Evolutionary conservation across 2,113 vertebrate genomes (phyloP).

Genomic region (Phoxinus phoxinus): DNA sequence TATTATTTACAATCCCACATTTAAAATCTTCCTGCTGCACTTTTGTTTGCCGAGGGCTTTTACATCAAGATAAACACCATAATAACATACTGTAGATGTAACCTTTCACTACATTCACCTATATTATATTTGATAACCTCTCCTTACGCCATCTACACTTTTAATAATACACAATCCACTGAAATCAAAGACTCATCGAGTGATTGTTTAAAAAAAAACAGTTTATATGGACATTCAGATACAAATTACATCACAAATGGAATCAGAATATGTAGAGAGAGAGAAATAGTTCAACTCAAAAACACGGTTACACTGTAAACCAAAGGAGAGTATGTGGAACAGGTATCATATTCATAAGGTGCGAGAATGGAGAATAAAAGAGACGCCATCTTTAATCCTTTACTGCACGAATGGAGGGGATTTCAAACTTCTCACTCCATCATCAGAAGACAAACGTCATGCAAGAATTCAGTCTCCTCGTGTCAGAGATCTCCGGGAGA

Average conservation of each 20-base stretch:
- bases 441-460: slow-evolving; percentile 22
- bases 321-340: slow-evolving; percentile 72
- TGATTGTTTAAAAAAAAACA: slow-evolving; percentile 79
- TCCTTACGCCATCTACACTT: not conserved
- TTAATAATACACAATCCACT: not conserved
- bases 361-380: slow-evolving; percentile 64
- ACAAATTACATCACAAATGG: slow-evolving; percentile 73
- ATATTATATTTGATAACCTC: not conserved
- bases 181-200: slow-evolving; percentile 30
- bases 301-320: slow-evolving; percentile 68
- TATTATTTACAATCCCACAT: not conserved
- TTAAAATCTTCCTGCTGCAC: not conserved
- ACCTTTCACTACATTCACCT: not conserved
- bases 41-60: not conserved
- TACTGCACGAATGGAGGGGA: slow-evolving; percentile 42
- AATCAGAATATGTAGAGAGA: slow-evolving; percentile 70
- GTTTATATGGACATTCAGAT: slow-evolving; percentile 83
- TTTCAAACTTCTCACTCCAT: slow-evolving; percentile 13
- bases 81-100: not conserved
- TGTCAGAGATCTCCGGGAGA: not conserved
- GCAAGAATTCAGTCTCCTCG: not conserved
- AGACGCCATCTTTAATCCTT: slow-evolving; percentile 37
- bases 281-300: slow-evolving; percentile 62
- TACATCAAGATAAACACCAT: not conserved
- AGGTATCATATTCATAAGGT: slow-evolving; percentile 74